Base-by-base conservation (phyloP, 2,113 vertebrate species). In the Chaenocephalus aceratus region DNA sequence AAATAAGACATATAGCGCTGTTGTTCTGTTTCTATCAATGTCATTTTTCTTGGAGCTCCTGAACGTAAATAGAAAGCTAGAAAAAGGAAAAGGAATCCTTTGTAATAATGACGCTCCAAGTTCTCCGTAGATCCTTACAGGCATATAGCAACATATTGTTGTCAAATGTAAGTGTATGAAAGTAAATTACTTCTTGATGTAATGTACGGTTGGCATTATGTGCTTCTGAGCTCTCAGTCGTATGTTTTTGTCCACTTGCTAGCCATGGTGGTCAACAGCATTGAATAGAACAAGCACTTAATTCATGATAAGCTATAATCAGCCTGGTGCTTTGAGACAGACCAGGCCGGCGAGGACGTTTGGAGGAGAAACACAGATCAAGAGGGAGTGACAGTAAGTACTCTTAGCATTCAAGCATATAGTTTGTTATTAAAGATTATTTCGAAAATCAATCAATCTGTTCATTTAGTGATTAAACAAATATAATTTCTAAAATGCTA, bases 271-370 rank as follows among this genome's bases (percentile, higher is more conserved):
- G 70, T 80, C 74, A 86, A 77, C 80, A 84, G 68, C 61, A 68
- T 0, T 52, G 68, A 73, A 36, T 6, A 80, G 48, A 80, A 79
- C 72, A 78, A 66, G 82, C 77, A 75, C 59, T 77, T 80, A 64
- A 72, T 82, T 88, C 69, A 72, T 71, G 83, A 88, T 80, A 84
- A 82, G 75, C 74, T 81, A 34, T 88, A 88, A 92, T 89, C 81
- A 77, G 76, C 68, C 67, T 12, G 49, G 88, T 1, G 80, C 85
- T 30, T 52, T 77, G 79, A 86, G 79, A 86, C 80, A 72, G 78
- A 82, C 77, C 1, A 56, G 80, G 46, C 75, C 46, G 23, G 67
- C 81, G 44, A 81, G 89, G 86, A 86, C 83, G 1, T 86, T 88
- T 88, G 62, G 80, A 90, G 89, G 84, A 84, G 82, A 86, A 85